phyloP scores from a whole-genome alignment of 2,113 vertebrate species.

The Epinephelus fuscoguttatus region DNA sequence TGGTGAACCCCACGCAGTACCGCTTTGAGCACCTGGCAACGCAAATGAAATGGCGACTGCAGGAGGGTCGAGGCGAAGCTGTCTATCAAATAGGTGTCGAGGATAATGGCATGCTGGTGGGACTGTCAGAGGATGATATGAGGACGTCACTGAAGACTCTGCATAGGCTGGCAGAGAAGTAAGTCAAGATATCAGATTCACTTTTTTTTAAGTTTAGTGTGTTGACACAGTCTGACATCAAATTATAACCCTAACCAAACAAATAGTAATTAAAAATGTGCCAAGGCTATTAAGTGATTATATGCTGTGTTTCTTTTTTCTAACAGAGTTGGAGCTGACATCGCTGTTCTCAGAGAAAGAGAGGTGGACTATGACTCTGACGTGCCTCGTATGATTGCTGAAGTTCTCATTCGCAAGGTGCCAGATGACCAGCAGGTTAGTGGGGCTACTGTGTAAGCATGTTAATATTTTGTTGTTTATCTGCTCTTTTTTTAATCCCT shows the following conservation, averaged over 20 bases:
- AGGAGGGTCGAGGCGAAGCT: conserved; percentile 96
- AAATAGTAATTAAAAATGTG: background rate
- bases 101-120: conserved; percentile 97
- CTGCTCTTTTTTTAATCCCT: background rate
- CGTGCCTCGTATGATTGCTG: conserved; percentile 91
- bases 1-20: conserved; percentile 96
- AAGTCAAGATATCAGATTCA: conserved; percentile 39
- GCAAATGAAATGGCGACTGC: conserved; percentile 99
- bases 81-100: conserved; percentile 99
- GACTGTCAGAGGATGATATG: conserved; percentile 96
- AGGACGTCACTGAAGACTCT: conserved; percentile 94
- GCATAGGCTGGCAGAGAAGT: conserved; percentile 97
- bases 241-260: background rate
- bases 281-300: too few relatives aligned
- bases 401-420: conserved; percentile 97
- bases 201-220: background rate
- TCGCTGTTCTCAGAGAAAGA: conserved; percentile 92
- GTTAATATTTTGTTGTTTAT: background rate
- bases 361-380: conserved; percentile 95
- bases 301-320: background rate
- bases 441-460: background rate
- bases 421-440: conserved; percentile 98
- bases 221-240: background rate
- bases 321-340: conserved; percentile 95
- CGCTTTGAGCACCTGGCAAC: conserved; percentile 98